Conservation (phyloP, 2,888 invertebrate genomes). For the Myathropa florea region DNA sequence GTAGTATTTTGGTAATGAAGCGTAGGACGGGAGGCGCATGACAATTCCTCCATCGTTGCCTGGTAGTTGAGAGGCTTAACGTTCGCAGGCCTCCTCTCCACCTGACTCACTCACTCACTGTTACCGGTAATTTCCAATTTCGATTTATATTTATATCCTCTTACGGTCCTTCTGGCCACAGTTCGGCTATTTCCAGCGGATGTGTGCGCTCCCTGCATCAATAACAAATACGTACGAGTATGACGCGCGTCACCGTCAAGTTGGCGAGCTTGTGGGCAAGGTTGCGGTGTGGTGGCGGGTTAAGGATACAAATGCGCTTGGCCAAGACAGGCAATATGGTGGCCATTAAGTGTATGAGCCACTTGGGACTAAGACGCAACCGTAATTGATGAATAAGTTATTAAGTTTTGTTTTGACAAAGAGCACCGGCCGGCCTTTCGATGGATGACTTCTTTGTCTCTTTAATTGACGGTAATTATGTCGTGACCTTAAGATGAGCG, state of each 20-base stretch:
- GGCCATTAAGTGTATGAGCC: slow-evolving; percentile 28
- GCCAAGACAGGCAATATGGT: slow-evolving; percentile 1
- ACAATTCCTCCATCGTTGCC: slow-evolving; percentile 1
- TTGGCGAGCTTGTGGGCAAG: not conserved
- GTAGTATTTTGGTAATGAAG: slow-evolving; percentile 57
- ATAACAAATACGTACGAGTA: not conserved
- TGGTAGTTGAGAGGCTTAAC: slow-evolving; percentile 20
- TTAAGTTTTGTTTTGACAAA: slow-evolving; percentile 33
- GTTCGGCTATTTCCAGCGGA: slow-evolving; percentile 39
- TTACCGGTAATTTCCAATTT: slow-evolving; percentile 36
- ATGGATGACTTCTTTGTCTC: slow-evolving; percentile 12
- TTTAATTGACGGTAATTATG: slow-evolving; percentile 56
- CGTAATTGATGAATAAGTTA: slow-evolving; percentile 51
- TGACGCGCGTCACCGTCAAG: not conserved
- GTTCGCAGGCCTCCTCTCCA: not conserved
- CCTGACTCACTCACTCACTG: not conserved
- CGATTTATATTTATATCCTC: slow-evolving; percentile 48
- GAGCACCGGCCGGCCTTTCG: slow-evolving; percentile 15
- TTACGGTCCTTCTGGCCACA: not conserved
- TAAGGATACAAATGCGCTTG: slow-evolving; percentile 36
- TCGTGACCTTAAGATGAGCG: slow-evolving; percentile 19
- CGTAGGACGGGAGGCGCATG: slow-evolving; percentile 42
- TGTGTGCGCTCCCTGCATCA: slow-evolving; percentile 29
- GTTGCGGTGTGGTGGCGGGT: not conserved
- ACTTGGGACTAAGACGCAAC: slow-evolving; percentile 23